Evolutionary conservation across 1,140 invertebrate species (phyloP).

Genomic region (Penaeus indicus): DNA sequence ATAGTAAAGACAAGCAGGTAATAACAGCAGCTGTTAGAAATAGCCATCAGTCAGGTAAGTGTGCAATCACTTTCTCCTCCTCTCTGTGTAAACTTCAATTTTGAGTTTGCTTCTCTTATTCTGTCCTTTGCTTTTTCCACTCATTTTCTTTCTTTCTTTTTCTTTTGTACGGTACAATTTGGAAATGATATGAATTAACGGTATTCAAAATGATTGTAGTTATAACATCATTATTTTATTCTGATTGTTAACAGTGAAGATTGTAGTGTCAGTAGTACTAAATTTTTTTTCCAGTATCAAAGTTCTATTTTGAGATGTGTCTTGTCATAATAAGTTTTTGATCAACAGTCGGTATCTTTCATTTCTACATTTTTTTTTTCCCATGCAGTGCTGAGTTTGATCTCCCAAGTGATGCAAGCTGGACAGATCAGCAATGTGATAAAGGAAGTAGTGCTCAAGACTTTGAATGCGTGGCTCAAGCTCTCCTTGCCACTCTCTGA

Average conservation of each 20-base stretch:
- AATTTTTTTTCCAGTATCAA: neutral
- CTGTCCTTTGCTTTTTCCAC: no score
- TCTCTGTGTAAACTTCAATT: no score
- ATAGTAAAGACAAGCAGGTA: constrained; percentile 59
- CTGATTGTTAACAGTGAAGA: no score
- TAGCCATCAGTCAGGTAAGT: constrained; percentile 62
- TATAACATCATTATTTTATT: no score
- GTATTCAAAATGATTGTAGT: no score
- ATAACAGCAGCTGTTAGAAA: constrained; percentile 57
- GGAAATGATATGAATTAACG: no score
- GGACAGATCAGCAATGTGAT: constrained; percentile 64
- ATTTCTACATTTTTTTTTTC: neutral
- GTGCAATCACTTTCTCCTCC: no score
- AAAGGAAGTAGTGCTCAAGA: constrained; percentile 65
- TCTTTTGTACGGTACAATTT: no score
- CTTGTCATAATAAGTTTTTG: neutral
- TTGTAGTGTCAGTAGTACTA: no score
- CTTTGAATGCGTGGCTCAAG: constrained; percentile 64
- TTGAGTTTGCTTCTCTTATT: no score
- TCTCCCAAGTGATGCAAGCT: constrained; percentile 64
- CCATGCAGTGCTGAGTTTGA: constrained; percentile 62
- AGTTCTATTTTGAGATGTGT: neutral
- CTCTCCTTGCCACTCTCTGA: constrained; percentile 64
- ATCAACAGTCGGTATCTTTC: neutral
- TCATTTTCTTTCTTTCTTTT: no score